Evolutionary conservation across 1,140 invertebrate species (phyloP).

Genomic region (Vanessa atalanta): DNA sequence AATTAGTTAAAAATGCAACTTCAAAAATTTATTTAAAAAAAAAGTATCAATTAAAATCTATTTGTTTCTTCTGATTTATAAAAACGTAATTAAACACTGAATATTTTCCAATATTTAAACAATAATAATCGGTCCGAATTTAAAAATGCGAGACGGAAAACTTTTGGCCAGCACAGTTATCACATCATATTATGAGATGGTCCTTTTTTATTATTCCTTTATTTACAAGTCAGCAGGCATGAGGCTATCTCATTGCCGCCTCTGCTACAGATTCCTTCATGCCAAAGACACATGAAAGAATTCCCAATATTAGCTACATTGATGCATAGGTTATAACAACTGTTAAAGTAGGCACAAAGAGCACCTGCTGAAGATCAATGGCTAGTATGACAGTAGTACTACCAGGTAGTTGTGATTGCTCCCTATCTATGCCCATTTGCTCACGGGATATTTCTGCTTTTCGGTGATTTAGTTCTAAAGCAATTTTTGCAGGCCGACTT

Average conservation of each 20-base stretch:
- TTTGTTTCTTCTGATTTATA: too few relatives aligned
- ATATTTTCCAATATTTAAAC: too few relatives aligned
- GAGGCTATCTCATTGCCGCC: conserved; percentile 23
- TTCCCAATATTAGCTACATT: conserved; percentile 14
- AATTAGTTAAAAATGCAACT: too few relatives aligned
- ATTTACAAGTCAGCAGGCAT: conserved; percentile 6
- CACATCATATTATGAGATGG: conserved; percentile 19
- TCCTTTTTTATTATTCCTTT: conserved; percentile 11
- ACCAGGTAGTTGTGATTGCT: conserved; percentile 16
- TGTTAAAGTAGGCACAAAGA: conserved; percentile 10
- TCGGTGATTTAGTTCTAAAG: conserved; percentile 13
- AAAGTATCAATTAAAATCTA: too few relatives aligned
- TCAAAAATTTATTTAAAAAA: too few relatives aligned
- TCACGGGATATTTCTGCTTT: conserved; percentile 13
- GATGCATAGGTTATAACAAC: conserved; percentile 19
- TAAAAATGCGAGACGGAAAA: too few relatives aligned
- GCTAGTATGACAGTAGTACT: conserved; percentile 12
- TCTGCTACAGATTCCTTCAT: conserved; percentile 9
- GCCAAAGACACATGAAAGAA: conserved; percentile 19
- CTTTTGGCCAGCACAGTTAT: conserved; percentile 27
- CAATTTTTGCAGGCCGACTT: background rate
- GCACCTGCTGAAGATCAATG: conserved; percentile 11
- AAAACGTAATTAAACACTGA: too few relatives aligned
- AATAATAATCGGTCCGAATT: too few relatives aligned
- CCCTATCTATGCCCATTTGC: conserved; percentile 9